Base-by-base conservation (phyloP, 2,113 vertebrate species). In the Anhinga rufa region DNA sequence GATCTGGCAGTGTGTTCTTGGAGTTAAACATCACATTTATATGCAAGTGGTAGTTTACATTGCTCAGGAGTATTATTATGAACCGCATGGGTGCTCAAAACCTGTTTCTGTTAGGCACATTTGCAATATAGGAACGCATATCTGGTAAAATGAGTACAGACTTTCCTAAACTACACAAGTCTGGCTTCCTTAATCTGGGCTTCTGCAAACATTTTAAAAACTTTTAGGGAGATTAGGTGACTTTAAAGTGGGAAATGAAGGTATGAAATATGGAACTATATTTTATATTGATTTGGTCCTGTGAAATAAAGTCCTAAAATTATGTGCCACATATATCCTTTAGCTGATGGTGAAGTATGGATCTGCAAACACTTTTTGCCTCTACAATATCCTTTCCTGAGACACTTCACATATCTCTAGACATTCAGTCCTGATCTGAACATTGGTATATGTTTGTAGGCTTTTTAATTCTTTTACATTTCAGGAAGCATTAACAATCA, bases 381-480 rank as follows among this genome's bases (percentile, higher is more conserved):
- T 93, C 18, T 13, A 44, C 26, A 65, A 1, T 20, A 8, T 51
- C 17, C 6, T 79, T 48, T 57, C 75, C 22, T 72, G 62, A 46
- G n/a, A 42, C 5, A 34, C 6, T 13, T 68, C 6, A 2, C n/a
- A 2, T 48, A 9, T 40, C 13, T 61, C 9, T 19, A 57, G 28
- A 31, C 34, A 58, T 62, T 75, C 9, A 58, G 19, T 54, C 26
- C 13, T 7, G 4, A 14, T 64, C 48, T 82, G 18, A 84, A 87
- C 0, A 3, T 34, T 16, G 6, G 6, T 60, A 31, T 88, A n/a
- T 24, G 1, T 65, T 78, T 61, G 4, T 5, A 4, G 0, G 1
- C 11, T 22, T 24, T 83, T 58, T 28, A 28, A 14, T 89, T n/a
- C 40, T 11, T 34, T 70, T 49, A 31, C 14, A 16, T 60, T 88